Evolutionary conservation across 2,888 invertebrate species (phyloP), one percentile per base, ranked within the genome.

Genomic region (Torymus texanus): DNA sequence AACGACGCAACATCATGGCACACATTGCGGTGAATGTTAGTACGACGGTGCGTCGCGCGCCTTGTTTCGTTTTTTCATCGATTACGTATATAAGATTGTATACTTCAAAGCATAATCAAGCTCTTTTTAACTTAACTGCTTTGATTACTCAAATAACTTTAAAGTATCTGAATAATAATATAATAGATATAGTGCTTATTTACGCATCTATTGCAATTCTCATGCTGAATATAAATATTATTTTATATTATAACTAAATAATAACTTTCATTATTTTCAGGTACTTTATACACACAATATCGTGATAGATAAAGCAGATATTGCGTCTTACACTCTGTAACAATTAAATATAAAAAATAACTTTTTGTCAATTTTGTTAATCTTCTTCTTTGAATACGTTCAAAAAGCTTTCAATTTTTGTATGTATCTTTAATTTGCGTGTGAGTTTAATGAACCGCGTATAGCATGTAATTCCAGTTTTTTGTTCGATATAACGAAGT

Each of bases 271-370:
- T 85, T 85, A 84, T 84, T 84, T 82, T 90, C 90, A 90, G 90
- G 90, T 90, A 90, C 90, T 88, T 90, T 89, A 89, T 88, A 89
- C 86, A 81, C 75, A 89, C 88, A 88, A 88, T 87, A 88, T 88
- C 86, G 86, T 88, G 85, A 86, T 84, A 85, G 79, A 86, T 84
- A 85, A 88, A 84, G 85, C 85, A 85, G 86, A 84, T 83, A 84
- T 82, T 83, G 80, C 84, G 83, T 79, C 55, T 80, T 67, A 82
- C 73, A 79, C 14, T 70, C 55, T 76, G 55, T 66, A 82, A 83
- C 59, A 75, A 82, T 77, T 75, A 50, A 83, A 82, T 68, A 21
- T 41, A 70, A 79, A 73, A 78, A 71, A 62, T 68, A 56, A 66
- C 58, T 67, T 58, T 74, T 76, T 74, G 77, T 74, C 77, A 74